A percentile compares a stretch with the other conserved stretches of the same genome.
phyloP scores from a whole-genome alignment of 2,113 vertebrate species.

The Chaetodon trifascialis region DNA sequence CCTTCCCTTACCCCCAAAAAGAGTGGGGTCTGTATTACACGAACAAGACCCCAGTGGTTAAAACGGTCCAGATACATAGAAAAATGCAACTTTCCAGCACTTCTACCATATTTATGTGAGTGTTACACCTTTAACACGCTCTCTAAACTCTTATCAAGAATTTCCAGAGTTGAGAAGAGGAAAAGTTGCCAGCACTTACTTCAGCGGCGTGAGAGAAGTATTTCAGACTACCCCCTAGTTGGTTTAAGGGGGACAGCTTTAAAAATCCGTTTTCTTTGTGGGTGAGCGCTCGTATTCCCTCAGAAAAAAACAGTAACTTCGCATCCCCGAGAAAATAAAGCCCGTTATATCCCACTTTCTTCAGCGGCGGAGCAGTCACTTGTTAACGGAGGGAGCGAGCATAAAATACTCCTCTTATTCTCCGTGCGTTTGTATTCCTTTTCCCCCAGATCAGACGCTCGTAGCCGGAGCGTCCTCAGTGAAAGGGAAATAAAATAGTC shows the following conservation, averaged over 20 bases:
- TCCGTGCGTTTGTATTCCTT: conserved; percentile 67
- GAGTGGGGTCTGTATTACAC: background rate
- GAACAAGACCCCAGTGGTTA: background rate
- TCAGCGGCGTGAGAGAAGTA: conserved; percentile 35
- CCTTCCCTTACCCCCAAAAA: background rate
- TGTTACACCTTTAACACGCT: accelerated
- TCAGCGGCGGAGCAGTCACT: conserved; percentile 53
- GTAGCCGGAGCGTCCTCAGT: conserved; percentile 47
- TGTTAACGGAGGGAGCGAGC: conserved; percentile 50
- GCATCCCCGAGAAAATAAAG: conserved; percentile 47
- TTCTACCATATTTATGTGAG: background rate
- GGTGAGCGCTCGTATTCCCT: conserved; percentile 37
- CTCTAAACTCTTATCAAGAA: background rate
- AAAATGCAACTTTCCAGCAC: background rate
- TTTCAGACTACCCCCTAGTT: conserved; percentile 41
- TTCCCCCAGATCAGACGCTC: conserved; percentile 49
- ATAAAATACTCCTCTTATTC: conserved; percentile 55
- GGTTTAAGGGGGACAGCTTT: conserved; percentile 55
- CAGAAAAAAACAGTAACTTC: conserved; percentile 37
- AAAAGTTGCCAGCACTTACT: conserved; percentile 74
- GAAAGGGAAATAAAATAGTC: conserved; percentile 53
- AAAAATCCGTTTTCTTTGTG: conserved; percentile 49
- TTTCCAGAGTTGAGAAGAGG: background rate
- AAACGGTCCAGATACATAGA: conserved; percentile 19
- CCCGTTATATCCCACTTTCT: conserved; percentile 61